phyloP scores from a whole-genome alignment of 2,888 invertebrate genomes.

The Hofmannophila pseudospretella region DNA sequence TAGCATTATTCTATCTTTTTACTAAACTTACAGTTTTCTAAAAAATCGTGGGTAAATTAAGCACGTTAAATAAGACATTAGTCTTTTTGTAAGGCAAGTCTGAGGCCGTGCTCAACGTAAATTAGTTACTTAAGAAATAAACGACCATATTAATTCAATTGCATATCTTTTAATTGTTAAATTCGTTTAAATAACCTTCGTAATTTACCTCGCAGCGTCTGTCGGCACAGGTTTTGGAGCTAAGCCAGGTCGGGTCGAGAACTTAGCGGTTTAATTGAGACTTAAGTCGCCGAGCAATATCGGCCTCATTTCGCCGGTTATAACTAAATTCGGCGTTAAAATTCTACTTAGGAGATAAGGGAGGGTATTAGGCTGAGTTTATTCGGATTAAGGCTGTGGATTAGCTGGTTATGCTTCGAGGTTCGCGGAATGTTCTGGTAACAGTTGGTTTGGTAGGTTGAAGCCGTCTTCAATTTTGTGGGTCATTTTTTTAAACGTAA shows the following conservation, averaged over 20 bases:
- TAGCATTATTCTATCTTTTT: too few species aligned
- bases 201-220: constrained; percentile 39
- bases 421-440: too few species aligned
- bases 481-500: too few species aligned
- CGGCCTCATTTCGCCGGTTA: constrained; percentile 6
- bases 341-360: constrained; percentile 1
- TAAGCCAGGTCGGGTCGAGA: constrained; percentile 51
- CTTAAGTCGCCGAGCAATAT: constrained; percentile 4
- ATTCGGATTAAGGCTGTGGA: background rate
- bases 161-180: background rate
- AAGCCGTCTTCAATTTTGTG: too few species aligned
- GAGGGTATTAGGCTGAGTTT: background rate
- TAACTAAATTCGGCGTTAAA: constrained; percentile 1
- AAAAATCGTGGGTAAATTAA: too few species aligned
- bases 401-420: too few species aligned
- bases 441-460: too few species aligned
- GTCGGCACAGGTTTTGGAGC: constrained; percentile 47
- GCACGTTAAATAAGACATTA: too few species aligned
- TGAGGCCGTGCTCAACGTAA: too few species aligned
- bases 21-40: too few species aligned
- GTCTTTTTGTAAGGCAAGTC: too few species aligned
- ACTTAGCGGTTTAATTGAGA: constrained; percentile 35
- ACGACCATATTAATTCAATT: background rate
- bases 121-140: background rate
- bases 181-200: constrained; percentile 17